Evolutionary conservation across 2,888 invertebrate genomes (phyloP), one percentile per base, ranked within the genome.

Genomic region (Plebejus anna): DNA sequence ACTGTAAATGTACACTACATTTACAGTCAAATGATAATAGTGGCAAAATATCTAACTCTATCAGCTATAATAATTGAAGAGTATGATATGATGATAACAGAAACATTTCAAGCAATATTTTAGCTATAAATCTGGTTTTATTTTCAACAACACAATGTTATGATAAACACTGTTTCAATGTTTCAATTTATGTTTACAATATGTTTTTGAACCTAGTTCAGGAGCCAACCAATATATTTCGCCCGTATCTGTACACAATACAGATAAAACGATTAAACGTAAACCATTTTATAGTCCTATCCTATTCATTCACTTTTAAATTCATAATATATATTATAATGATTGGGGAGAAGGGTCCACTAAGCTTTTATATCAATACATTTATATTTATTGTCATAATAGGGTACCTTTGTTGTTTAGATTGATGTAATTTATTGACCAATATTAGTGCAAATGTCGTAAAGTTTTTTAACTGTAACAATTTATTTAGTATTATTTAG

Each of bases 341-440:
- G 32, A 66, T 66, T 66, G 32, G 66, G 61, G 61, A 28, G 61
- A 36, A 66, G 66, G 66, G 66, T 66, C 66, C 66, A 66, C 32
- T 16, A 9, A 66, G 66, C 66, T 66, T 66, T 66, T 66, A 36
- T 66, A 66, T 32, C 32, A 16, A 32, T 66, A 66, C 66, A 66
- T 66, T 66, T 61, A 61, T 61, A 61, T 61, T 61, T 36, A 66
- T 22, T 28, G 61, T 66, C 66, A 66, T 36, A 66, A 66, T 36
- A 66, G 66, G 32, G 66, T 66, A 66, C 66, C 66, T 66, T 66
- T 66, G 66, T 66, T 66, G 66, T 66, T 66, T 66, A 66, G 66
- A 66, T 36, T 66, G 32, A 16, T 66, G 66, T 66, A 66, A 66
- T 66, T 66, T 66, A 66, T 66, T 66, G 66, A 16, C 32, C 61